A percentile compares a stretch with the other conserved stretches of the same genome.
These are phyloP conservation scores for Drosophila melanocephala DNA, from an alignment of 2,888 invertebrate genomes.

Conservation along the genomic window DNA sequence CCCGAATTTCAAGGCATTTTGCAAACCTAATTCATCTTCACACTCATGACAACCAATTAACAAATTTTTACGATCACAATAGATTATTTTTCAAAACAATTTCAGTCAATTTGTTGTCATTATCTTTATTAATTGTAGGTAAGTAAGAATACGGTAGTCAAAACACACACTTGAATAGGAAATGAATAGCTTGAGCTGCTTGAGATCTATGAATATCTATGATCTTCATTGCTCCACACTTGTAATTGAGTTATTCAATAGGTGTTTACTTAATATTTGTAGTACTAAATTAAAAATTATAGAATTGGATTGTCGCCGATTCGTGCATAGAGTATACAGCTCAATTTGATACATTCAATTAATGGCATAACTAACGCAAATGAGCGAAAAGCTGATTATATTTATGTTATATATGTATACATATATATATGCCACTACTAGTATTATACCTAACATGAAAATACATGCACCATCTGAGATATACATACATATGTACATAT, in stretches of 20 bases:
- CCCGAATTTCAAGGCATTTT: slow-evolving; percentile 4
- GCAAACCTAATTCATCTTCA: slow-evolving; percentile 19
- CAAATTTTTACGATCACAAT: slow-evolving; percentile 26
- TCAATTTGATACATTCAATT: slow-evolving; percentile 30
- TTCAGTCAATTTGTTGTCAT: slow-evolving; percentile 42
- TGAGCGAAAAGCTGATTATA: slow-evolving; percentile 48
- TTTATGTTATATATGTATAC: slow-evolving; percentile 1
- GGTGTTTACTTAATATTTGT: neutral
- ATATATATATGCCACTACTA: slow-evolving; percentile 17
- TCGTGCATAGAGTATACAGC: slow-evolving; percentile 4
- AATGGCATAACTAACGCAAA: slow-evolving; percentile 27
- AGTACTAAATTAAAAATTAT: neutral
- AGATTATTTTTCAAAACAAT: slow-evolving; percentile 37
- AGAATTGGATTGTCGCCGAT: neutral
- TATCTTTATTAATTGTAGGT: slow-evolving; percentile 29
- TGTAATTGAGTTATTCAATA: neutral
- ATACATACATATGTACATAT: neutral
- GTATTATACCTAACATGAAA: slow-evolving; percentile 8
- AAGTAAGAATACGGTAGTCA: neutral
- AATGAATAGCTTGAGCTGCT: slow-evolving; percentile 1
- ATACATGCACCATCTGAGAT: neutral
- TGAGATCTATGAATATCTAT: neutral
- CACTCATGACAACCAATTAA: slow-evolving; percentile 37
- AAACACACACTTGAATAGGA: neutral
- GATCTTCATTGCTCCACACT: neutral